Evolutionary conservation across 2,888 invertebrate species (phyloP).

Genomic region (Petrolisthes cinctipes): DNA sequence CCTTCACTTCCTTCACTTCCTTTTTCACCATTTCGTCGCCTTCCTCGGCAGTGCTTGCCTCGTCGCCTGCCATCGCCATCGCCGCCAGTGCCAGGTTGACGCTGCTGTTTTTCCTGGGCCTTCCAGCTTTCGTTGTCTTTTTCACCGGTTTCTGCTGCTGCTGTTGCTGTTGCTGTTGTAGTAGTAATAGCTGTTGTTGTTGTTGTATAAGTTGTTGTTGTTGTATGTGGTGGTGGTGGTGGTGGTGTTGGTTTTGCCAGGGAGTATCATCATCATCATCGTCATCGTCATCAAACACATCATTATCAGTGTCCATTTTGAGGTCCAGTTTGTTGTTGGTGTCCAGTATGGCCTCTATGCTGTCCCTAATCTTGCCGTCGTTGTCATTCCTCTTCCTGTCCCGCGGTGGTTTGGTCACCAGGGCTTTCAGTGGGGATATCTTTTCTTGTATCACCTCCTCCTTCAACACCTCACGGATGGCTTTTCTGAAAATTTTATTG

Average conservation of each 20-base stretch:
- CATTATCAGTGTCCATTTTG: background rate
- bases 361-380: constrained; percentile 3
- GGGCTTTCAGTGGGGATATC: constrained; percentile 18
- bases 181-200: background rate
- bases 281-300: constrained; percentile 32
- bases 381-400: constrained; percentile 43
- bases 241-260: background rate
- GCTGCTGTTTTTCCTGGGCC: constrained; percentile 21
- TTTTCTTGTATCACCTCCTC: constrained; percentile 38
- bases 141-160: constrained; percentile 32
- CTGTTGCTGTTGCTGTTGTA: background rate
- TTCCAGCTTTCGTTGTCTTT: background rate
- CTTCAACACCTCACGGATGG: constrained; percentile 26
- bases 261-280: constrained; percentile 10
- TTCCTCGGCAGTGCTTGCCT: background rate
- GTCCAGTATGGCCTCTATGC: background rate
- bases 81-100: background rate
- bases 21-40: background rate
- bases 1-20: constrained; percentile 1
- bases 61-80: background rate
- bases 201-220: background rate
- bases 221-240: background rate
- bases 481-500: constrained; percentile 31
- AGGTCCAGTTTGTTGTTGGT: background rate
- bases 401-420: constrained; percentile 25